Conservation (phyloP, 1,140 invertebrate genomes). For the Eumaeus atala region DNA sequence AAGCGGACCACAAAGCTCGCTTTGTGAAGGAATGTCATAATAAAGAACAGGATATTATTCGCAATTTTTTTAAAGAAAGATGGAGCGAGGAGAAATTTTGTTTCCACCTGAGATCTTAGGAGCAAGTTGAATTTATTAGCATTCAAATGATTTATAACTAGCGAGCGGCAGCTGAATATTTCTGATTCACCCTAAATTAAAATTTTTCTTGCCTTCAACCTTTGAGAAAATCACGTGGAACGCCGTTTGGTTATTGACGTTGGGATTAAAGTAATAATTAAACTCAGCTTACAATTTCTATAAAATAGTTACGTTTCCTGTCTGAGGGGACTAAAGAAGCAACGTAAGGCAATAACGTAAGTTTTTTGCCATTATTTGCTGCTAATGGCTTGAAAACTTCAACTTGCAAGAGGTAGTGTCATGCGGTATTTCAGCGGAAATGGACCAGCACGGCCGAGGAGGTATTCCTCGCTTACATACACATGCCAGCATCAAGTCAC, state of each 20-base stretch:
- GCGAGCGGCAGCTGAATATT: constrained; percentile 70
- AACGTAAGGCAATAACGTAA: too few relatives aligned
- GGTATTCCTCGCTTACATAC: too few relatives aligned
- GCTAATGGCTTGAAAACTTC: too few relatives aligned
- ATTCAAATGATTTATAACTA: constrained; percentile 74
- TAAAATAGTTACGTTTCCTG: too few relatives aligned
- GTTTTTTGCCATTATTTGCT: too few relatives aligned
- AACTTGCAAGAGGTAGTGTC: too few relatives aligned
- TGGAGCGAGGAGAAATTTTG: constrained; percentile 54
- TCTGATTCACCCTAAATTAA: constrained; percentile 73
- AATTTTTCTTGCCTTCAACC: constrained; percentile 70
- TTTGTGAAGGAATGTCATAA: constrained; percentile 64
- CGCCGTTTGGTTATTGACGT: constrained; percentile 15
- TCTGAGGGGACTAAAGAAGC: too few relatives aligned
- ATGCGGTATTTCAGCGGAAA: too few relatives aligned
- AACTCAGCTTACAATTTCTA: too few relatives aligned
- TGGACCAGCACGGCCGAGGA: too few relatives aligned
- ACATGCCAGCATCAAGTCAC: too few relatives aligned
- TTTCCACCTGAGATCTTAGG: constrained; percentile 54
- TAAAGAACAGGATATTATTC: constrained; percentile 62
- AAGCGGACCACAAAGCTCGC: constrained; percentile 51
- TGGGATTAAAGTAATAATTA: too few relatives aligned
- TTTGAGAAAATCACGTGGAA: constrained; percentile 67
- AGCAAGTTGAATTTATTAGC: constrained; percentile 71
- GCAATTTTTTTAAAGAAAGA: constrained; percentile 57